Base-by-base conservation (phyloP, 64 coral and sea anemone species). In the Montipora capricornis region DNA sequence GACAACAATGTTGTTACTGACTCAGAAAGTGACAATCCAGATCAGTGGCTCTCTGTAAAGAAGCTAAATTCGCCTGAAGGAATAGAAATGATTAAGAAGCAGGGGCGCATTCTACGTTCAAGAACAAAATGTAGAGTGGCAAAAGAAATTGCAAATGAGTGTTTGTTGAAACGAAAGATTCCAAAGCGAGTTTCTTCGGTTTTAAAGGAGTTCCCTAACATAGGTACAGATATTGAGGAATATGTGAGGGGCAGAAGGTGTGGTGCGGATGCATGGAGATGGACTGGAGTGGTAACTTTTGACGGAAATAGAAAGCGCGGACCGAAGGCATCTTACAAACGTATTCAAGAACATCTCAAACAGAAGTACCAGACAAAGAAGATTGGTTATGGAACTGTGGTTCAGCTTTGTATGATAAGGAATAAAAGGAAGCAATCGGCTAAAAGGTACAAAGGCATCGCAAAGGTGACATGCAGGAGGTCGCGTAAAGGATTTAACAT, bases 131-230 rank as follows among this genome's bases (percentile, higher is more conserved):
- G 71, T 15, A 77, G 74, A 88, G 17, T 75, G 7, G 83, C 77
- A 74, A 93, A 93, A 55, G 91, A 87, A 80, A 12, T 73, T 68
- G 62, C 83, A 73, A 19, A 70, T 5, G n/a, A 6, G 0, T 88
- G 83, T 13, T 73, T 88, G 49, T 75, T 93, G 15, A 93, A 93
- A 73, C 75, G 84, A n/a, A 88, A 82, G 71, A 68, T 93, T 79
- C 83, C 92, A 75, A 93, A 88, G 29, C 79, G 84, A 20, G 82
- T 87, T 52, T 88, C 24, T 24, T 24, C 24, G 24, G 24, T 24
- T 24, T 24, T 24, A 24, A 24, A 24, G 24, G 24, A 24, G 24
- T 24, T 24, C 24, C 24, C 24, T 24, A 24, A 24, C 24, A 24
- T 24, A 24, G 24, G 24, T 24, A 24, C 24, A 24, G 24, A 24